Evolutionary conservation across 2,888 invertebrate species (phyloP).

Genomic region (Phalera bucephala): DNA sequence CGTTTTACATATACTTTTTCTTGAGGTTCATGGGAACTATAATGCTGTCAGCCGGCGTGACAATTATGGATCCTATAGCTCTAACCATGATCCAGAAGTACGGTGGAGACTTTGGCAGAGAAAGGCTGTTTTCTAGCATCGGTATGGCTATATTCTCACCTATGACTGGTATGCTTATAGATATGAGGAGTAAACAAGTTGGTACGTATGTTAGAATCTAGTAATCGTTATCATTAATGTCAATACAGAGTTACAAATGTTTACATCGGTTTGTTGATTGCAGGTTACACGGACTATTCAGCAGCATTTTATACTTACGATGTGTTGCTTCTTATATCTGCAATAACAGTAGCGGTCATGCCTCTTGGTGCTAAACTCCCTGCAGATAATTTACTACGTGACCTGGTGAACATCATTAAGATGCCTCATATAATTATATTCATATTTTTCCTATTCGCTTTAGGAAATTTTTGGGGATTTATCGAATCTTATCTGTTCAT

Average conservation of each 20-base stretch:
- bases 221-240: conserved; percentile 69
- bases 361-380: conserved; percentile 90
- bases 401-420: conserved; percentile 88
- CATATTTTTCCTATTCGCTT: conserved; percentile 90
- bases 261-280: conserved; percentile 60
- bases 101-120: conserved; percentile 91
- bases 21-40: conserved; percentile 91
- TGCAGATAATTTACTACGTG: conserved; percentile 89
- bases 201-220: conserved; percentile 64
- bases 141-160: conserved; percentile 93
- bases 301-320: conserved; percentile 94
- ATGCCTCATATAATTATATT: conserved; percentile 92
- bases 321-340: conserved; percentile 87
- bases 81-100: conserved; percentile 93
- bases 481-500: conserved; percentile 94
- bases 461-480: conserved; percentile 95
- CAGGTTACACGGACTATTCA: conserved; percentile 92
- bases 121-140: conserved; percentile 90
- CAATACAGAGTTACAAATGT: conserved; percentile 58
- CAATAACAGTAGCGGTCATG: conserved; percentile 89
- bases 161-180: conserved; percentile 90
- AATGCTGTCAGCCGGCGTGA: conserved; percentile 92
- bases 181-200: conserved; percentile 85
- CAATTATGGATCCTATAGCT: conserved; percentile 94
- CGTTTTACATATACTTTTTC: conserved; percentile 93